phyloP scores from a whole-genome alignment of 92 coral and sea anemone genomes.

The Pocillopora meandrina region DNA sequence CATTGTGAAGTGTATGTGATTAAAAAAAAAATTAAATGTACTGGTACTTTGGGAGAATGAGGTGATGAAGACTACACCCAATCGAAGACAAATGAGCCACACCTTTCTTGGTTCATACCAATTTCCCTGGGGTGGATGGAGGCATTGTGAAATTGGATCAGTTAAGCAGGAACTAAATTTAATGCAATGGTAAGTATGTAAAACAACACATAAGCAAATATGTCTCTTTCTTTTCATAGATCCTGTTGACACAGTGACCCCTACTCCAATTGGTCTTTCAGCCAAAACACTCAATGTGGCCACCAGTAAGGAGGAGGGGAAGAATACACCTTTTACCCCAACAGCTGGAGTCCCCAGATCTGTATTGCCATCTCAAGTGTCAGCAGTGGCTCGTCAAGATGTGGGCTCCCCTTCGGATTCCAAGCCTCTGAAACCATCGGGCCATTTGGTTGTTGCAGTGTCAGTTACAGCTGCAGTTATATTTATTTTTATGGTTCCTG shows the following conservation, averaged over 20 bases:
- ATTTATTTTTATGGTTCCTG: slow-evolving; percentile 5
- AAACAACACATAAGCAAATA: neutral
- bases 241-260: neutral
- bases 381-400: neutral
- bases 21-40: too few species aligned
- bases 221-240: neutral
- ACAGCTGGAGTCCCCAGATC: neutral
- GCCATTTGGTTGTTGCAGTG: neutral
- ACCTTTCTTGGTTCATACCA: too few species aligned
- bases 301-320: neutral
- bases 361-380: neutral
- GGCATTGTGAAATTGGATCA: too few species aligned
- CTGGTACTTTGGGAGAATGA: too few species aligned
- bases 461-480: neutral
- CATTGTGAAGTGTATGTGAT: too few species aligned
- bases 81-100: too few species aligned
- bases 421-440: neutral
- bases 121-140: too few species aligned
- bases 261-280: neutral
- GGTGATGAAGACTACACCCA: too few species aligned
- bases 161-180: neutral
- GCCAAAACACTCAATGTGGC: neutral
- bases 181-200: neutral
- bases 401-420: neutral
- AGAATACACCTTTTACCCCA: neutral